Evolutionary conservation across 2,797 vertebrate genomes (phyloP), one percentile per base, ranked within the genome.

Genomic region (Gadopsis bispinosus): DNA sequence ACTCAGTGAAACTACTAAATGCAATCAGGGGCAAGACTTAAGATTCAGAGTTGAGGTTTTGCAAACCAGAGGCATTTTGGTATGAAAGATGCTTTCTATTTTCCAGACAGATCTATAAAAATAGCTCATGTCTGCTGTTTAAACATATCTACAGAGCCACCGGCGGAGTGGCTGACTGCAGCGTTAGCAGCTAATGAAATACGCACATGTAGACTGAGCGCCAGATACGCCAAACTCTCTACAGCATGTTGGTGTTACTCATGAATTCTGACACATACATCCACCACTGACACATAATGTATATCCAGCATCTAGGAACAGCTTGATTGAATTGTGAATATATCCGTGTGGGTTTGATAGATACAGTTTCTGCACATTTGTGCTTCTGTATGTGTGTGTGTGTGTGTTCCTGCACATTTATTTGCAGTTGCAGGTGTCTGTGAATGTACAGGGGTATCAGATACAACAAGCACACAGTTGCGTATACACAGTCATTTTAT

Each of bases 21-120:
- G 73, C 54, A 73, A 72, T 70, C 66, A 77, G 60, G 31, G 19
- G 29, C 71, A 37, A 56, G 12, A 69, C 19, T 72, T 74, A 54
- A 75, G 43, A 66, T 17, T 35, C 9, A 2, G 50, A 29, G 20
- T 69, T 17, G 26, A 58, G 19, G 33, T 62, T 77, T 74, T 78
- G 69, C 79, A 78, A 70, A 37, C 1, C 26, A 62, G 19, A 82
- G 55, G 48, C 39, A 31, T 72, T 53, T 75, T 4, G 53, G 67
- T 31, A 19, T 45, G 31, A 74, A 69, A 51, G 11, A 16, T 50
- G 68, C 45, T 61, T 76, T 69, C 20, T 29, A 16, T 76, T 74
- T 76, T 79, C 65, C 69, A 29, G 61, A 61, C 73, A 72, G 58
- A 68, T 53, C 56, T 45, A 50, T 53, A 64, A 64, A 84, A 81